Evolutionary conservation across 1,140 invertebrate genomes (phyloP).

Genomic region (Drosophila tani): DNA sequence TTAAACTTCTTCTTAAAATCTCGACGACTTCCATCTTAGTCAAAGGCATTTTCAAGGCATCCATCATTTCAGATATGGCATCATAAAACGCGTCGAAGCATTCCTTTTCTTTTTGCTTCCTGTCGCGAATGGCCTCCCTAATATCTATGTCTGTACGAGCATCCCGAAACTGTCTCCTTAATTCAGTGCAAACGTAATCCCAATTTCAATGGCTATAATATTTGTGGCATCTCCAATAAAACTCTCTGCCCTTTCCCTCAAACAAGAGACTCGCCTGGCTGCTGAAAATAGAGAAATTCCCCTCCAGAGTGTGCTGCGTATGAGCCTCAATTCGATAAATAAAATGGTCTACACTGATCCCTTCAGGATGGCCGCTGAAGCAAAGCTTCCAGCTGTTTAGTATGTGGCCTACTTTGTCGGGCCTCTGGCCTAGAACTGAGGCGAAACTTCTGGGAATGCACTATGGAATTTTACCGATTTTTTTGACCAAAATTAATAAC

Average conservation of each 20-base stretch:
- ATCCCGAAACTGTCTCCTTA: background rate
- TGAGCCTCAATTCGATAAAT: background rate
- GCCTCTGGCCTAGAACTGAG: slow-evolving; percentile 1
- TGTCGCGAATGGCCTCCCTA: too few species aligned
- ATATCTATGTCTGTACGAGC: too few species aligned
- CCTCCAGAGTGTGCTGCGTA: background rate
- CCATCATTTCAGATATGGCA: too few species aligned
- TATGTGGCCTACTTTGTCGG: background rate
- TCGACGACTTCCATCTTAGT: too few species aligned
- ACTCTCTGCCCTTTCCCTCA: background rate
- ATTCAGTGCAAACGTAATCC: background rate
- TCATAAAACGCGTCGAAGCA: too few species aligned
- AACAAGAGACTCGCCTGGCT: background rate
- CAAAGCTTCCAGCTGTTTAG: background rate
- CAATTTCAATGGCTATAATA: too few species aligned
- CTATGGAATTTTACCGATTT: too few species aligned
- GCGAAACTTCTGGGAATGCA: background rate
- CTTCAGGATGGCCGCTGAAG: background rate
- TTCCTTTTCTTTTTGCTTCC: too few species aligned
- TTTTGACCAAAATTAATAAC: too few species aligned
- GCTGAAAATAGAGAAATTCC: background rate
- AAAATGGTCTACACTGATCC: too few species aligned
- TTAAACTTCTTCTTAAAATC: too few species aligned
- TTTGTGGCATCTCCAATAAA: background rate
- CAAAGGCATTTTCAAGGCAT: too few species aligned